Evolutionary conservation across 2,888 invertebrate species (phyloP).

Genomic region (Eupithecia inturbata): DNA sequence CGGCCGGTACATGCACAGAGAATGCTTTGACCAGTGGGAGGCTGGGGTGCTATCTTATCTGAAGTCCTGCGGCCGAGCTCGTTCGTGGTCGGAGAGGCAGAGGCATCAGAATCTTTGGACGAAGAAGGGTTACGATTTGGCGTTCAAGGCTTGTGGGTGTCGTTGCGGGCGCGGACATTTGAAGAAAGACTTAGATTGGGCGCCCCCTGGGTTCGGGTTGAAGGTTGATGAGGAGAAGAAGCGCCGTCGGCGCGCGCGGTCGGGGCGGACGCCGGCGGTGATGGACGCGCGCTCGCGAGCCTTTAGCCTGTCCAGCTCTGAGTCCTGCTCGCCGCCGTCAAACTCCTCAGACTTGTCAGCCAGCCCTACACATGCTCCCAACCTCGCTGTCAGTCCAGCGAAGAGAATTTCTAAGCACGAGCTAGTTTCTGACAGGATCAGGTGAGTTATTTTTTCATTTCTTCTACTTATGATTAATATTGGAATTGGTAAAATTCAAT

Average conservation of each 20-base stretch:
- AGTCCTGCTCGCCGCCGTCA: constrained; percentile 92
- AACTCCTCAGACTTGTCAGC: constrained; percentile 90
- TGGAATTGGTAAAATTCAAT: background rate
- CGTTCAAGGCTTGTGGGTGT: constrained; percentile 97
- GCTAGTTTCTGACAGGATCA: constrained; percentile 90
- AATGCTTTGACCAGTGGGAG: constrained; percentile 98
- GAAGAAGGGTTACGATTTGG: constrained; percentile 98
- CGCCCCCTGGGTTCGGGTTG: constrained; percentile 87
- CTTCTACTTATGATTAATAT: background rate
- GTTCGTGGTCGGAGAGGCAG: constrained; percentile 98
- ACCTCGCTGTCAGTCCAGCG: constrained; percentile 78
- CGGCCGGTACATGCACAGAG: constrained; percentile 97
- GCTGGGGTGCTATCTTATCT: constrained; percentile 93
- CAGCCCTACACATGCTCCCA: constrained; percentile 87
- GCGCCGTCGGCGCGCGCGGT: constrained; percentile 71
- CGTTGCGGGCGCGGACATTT: constrained; percentile 96
- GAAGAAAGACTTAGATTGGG: constrained; percentile 97
- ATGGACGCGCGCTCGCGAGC: constrained; percentile 86
- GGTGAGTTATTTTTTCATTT: constrained; percentile 84
- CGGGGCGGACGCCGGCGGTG: constrained; percentile 68
- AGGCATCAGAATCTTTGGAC: constrained; percentile 98
- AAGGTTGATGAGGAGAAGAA: constrained; percentile 78
- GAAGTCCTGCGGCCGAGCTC: constrained; percentile 94
- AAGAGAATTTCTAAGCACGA: constrained; percentile 92
- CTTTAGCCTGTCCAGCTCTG: constrained; percentile 91